These are phyloP conservation scores for Pollenia amentaria DNA, from an alignment of 2,888 invertebrate species.

Conservation along the genomic window DNA sequence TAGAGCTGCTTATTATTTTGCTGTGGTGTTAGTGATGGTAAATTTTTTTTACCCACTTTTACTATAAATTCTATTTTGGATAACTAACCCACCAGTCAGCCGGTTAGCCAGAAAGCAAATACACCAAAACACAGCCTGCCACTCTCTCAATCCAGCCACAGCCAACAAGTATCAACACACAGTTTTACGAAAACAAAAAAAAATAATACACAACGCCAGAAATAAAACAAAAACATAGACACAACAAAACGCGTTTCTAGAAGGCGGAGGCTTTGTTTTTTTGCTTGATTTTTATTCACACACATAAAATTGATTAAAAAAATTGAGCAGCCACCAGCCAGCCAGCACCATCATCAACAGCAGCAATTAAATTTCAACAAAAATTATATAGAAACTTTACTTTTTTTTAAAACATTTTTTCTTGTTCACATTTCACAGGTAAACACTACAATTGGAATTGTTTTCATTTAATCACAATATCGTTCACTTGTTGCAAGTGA, in stretches of 20 bases:
- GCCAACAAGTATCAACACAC: constrained; percentile 64
- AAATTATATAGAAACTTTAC: constrained; percentile 32
- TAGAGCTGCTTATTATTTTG: constrained; percentile 37
- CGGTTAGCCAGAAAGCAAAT: constrained; percentile 48
- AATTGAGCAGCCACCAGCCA: constrained; percentile 52
- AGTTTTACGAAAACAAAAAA: constrained; percentile 40
- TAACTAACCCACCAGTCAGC: constrained; percentile 60
- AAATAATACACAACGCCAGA: constrained; percentile 48
- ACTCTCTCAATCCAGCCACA: constrained; percentile 29
- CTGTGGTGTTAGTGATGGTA: constrained; percentile 27
- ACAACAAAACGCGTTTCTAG: constrained; percentile 74
- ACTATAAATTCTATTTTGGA: constrained; percentile 66
- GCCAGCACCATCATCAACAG: constrained; percentile 47
- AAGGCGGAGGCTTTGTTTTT: constrained; percentile 74
- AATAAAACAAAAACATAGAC: constrained; percentile 52
- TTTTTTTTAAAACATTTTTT: constrained; percentile 49
- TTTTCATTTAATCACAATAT: constrained; percentile 15
- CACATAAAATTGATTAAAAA: constrained; percentile 69
- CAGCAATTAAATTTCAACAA: constrained; percentile 34
- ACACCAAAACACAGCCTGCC: constrained; percentile 24
- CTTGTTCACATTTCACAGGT: constrained; percentile 29
- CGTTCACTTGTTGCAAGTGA: constrained; percentile 8
- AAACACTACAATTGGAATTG: constrained; percentile 14
- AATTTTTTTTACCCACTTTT: constrained; percentile 60
- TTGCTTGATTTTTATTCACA: constrained; percentile 69